Base-by-base conservation (phyloP, 2,797 vertebrate species). In the Stomatorhinus walkeri region DNA sequence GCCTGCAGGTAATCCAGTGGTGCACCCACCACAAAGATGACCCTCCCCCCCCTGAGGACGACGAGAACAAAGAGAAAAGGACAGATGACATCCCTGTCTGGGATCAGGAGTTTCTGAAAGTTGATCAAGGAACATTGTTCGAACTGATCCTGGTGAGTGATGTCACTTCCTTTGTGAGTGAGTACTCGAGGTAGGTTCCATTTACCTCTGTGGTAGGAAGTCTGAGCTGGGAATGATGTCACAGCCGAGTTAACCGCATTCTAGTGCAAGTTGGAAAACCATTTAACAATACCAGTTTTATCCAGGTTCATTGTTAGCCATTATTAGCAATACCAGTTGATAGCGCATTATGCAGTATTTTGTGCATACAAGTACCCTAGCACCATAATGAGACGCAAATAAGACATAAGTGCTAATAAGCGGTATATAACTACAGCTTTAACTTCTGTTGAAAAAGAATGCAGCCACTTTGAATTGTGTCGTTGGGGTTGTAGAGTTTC, bases 51-150 rank as follows among this genome's bases (percentile, higher is more conserved):
- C 98, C 98, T 2, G 98, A 99, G 93, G 98, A 99, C 49, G 98
- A 99, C 90, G 98, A 99, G 93, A 99, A 99, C 95, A 99, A 99
- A 94, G 98, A 99, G 92, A 99, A 99, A 93, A 96, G 98, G 94
- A 99, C 98, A 28, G 98, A 99, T 90, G 98, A 99, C 94, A 99
- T 99, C 92, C 98, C 98, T 83, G 98, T 99, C 87, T 99, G 98
- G 98, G 98, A 99, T 95, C 98, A 99, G 94, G 98, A 99, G 94
- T 99, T 99, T 94, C 97, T 99, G 91, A 99, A 99, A 96, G 98
- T 99, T 92, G 98, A 99, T 95, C 98, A 99, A 91, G 98, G 98
- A 93, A 99, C 98, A 12, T 96, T 99, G 89, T 99, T 99, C 93
- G 98, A 99, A 91, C 97, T 99, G 87, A 99, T 99, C 93, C 94